phyloP scores from a whole-genome alignment of 2,113 vertebrate genomes.

The Phylloscopus whistleri region DNA sequence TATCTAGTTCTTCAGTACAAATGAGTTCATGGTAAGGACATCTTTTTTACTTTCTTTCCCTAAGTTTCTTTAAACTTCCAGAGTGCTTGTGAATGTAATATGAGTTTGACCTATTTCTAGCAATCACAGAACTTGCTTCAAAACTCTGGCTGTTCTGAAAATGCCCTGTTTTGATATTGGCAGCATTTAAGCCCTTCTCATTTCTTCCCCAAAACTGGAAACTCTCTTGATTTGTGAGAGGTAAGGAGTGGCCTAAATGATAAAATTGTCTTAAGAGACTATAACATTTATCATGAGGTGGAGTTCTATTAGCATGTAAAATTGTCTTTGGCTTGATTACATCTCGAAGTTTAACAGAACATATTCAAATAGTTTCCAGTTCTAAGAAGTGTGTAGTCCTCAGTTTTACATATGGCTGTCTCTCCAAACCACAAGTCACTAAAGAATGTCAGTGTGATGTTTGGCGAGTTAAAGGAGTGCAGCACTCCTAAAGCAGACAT shows the following conservation, averaged over 20 bases:
- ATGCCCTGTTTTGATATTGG: constrained; percentile 9
- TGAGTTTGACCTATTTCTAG: constrained; percentile 19
- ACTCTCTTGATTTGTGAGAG: constrained; percentile 2
- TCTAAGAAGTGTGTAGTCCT: constrained; percentile 53
- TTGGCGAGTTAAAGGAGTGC: constrained; percentile 33
- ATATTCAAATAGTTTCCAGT: constrained; percentile 50
- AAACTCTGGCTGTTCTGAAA: not conserved
- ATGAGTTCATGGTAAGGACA: not conserved
- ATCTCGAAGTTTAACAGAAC: constrained; percentile 48
- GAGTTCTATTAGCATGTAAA: not conserved
- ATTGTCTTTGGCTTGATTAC: constrained; percentile 48
- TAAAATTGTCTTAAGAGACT: constrained; percentile 19
- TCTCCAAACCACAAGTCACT: constrained; percentile 52
- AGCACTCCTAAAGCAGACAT: constrained; percentile 23
- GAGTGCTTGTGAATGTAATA: not conserved
- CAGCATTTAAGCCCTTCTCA: constrained; percentile 14
- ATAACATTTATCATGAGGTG: not conserved
- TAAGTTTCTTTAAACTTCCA: not conserved
- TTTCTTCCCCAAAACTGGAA: constrained; percentile 22
- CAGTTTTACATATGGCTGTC: not conserved
- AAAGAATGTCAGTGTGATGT: constrained; percentile 48
- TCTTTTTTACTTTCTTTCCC: not conserved
- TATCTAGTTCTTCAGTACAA: not conserved
- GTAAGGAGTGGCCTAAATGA: not conserved
- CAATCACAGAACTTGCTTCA: constrained; percentile 10